Base-by-base conservation (phyloP, 2,888 invertebrate genomes). In the Lampropteryx suffumata region DNA sequence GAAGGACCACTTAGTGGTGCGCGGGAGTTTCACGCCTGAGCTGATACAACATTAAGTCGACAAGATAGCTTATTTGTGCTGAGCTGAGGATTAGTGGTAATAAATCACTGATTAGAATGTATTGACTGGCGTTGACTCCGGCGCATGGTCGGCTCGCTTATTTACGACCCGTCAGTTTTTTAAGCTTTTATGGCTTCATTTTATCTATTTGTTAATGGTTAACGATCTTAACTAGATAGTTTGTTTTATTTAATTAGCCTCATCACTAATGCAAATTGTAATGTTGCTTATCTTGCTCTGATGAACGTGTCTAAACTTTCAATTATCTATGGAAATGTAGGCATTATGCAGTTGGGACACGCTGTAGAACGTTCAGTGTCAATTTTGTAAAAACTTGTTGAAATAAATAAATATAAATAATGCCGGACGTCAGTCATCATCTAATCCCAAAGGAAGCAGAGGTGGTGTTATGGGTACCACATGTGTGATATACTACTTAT, bases 61-160 rank as follows among this genome's bases (percentile, higher is more conserved):
- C 90, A 87, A 87, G 89, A 90, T 90, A 89, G 89, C 89, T 90
- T 90, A 90, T 89, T 90, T 90, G 89, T 89, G 90, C 87, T 87
- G 81, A 83, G 85, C 86, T 76, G 81, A 76, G 87, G 89, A 89
- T 90, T 90, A 89, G 85, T 82, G 82, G 83, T 81, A 84, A 88
- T 90, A 90, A 88, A 90, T 90, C 90, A 89, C 85, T 90, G 90
- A 89, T 90, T 90, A 89, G 84, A 90, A 87, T 88, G 88, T 88
- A 88, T 88, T 90, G 88, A 90, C 89, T 87, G 83, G 84, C 83
- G 79, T 82, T 87, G 84, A 82, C 79, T 85, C 73, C 70, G 79
- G 76, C 79, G 77, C 78, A 78, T 76, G 77, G 73, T 67, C 77
- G 76, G 73, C 74, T 62, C 73, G 75, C 69, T 81, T 84, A 80